Evolutionary conservation across 2,113 vertebrate species (phyloP).

Genomic region (Orthonyx spaldingii): DNA sequence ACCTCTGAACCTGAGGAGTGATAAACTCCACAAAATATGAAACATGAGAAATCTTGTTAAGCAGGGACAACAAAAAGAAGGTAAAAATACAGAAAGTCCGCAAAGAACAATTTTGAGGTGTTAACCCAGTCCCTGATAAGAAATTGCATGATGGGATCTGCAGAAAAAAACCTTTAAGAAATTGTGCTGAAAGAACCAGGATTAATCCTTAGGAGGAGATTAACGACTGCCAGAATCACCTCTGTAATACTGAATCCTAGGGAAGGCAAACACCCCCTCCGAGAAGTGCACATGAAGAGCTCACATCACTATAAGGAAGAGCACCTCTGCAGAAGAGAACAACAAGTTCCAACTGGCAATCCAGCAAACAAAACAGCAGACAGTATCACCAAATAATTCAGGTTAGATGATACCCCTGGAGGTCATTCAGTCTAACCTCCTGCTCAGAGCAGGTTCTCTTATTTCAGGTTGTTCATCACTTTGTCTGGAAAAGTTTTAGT

Average conservation of each 20-base stretch:
- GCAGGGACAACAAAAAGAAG: neutral
- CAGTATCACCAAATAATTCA: neutral
- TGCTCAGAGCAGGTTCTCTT: neutral
- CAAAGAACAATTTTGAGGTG: neutral
- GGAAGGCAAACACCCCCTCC: neutral
- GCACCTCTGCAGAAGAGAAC: neutral
- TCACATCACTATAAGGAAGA: neutral
- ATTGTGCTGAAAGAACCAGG: neutral
- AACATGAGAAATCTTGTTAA: neutral
- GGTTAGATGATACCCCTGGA: neutral
- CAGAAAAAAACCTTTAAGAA: neutral
- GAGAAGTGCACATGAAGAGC: neutral
- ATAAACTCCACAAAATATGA: neutral
- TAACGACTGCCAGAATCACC: neutral
- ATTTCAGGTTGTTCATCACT: neutral
- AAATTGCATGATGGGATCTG: neutral
- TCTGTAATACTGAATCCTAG: neutral
- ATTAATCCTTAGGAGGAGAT: neutral
- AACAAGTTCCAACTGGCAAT: neutral
- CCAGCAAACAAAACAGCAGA: neutral
- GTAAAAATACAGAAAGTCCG: neutral
- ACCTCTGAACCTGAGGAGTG: neutral
- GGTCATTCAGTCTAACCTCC: neutral
- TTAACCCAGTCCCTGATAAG: neutral
- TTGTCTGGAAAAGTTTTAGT: neutral